Evolutionary conservation across 2,113 vertebrate species (phyloP).

Genomic region (Calyptomena viridis): DNA sequence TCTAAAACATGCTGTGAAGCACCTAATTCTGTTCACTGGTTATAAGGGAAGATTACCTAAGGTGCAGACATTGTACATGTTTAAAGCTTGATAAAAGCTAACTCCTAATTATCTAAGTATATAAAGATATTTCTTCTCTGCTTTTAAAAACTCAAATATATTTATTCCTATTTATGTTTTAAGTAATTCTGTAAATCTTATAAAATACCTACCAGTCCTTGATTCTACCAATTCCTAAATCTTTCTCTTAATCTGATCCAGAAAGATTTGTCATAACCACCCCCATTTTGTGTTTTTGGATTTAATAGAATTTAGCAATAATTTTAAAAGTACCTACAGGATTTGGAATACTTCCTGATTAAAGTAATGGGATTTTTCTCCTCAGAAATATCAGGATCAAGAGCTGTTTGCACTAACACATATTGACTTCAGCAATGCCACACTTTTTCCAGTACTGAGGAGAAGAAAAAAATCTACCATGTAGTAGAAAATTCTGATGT

Average conservation of each 20-base stretch:
- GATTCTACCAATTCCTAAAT: not conserved
- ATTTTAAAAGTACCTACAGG: not conserved
- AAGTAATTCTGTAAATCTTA: not conserved
- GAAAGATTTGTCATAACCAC: not conserved
- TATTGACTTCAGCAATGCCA: not conserved
- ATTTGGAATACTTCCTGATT: not conserved
- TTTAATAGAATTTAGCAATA: not conserved
- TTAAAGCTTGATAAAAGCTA: not conserved
- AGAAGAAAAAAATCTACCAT: not conserved
- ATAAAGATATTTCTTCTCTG: not conserved
- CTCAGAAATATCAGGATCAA: not conserved
- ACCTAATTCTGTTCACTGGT: not conserved
- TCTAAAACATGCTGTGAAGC: not conserved
- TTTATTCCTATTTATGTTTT: not conserved
- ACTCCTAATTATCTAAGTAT: not conserved
- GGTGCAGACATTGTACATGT: not conserved
- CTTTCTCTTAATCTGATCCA: not conserved
- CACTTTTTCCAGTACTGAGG: not conserved
- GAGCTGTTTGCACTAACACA: not conserved
- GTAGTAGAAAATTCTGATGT: not conserved
- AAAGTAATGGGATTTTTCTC: not conserved
- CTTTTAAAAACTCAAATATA: not conserved
- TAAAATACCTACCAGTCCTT: not conserved
- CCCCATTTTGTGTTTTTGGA: not conserved
- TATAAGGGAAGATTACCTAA: not conserved